Base-by-base conservation (phyloP, 2,113 vertebrate genomes). In the Colinus virginianus region DNA sequence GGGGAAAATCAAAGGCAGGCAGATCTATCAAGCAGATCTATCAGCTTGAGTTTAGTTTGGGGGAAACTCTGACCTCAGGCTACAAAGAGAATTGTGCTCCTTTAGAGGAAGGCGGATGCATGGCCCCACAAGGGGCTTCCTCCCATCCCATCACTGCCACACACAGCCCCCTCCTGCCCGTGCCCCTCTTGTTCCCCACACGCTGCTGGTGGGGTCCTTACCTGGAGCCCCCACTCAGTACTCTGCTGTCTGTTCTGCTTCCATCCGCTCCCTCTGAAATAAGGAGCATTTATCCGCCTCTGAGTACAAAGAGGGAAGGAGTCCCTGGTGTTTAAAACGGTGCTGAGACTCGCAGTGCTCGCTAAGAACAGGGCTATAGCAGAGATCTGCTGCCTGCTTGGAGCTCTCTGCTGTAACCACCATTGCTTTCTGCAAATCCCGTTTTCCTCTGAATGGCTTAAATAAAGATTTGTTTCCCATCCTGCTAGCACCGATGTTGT, bases 21-120 rank as follows among this genome's bases (percentile, higher is more conserved):
- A 7, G 62, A 53, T 53, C 51, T 53, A 28, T 28, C 51, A 28
- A 26, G 49, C 25, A 51, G 22, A 3, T 13, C 45, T 13, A 32
- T 0, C 1, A 22, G n/a, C 16, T 70, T 3, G 21, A 7, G 11
- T 1, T 22, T 14, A 15, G 11, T 36, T 6, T 43, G 59, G 58
- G 77, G 25, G 16, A 23, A 26, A 30, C 23, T 6, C 48, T 32
- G 46, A 12, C 40, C 22, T 14, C 28, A 8, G 2, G 42, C 7
- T 8, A 18, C 8, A 26, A 32, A 26, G 45, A 26, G 71, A 42
- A 19, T 7, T 0, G 28, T 36, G 63, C 15, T 51, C 7, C 17
- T 26, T 48, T 17, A 18, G 56, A 13, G 15, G 10, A 28, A 0
- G 3, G 30, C 16, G 36, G 36, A 9, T 3, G 13, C 42, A 63